A percentile compares a stretch with the other conserved stretches of the same genome.
Evolutionary conservation across 2,113 vertebrate species (phyloP).

Genomic region (Cebus imitator): DNA sequence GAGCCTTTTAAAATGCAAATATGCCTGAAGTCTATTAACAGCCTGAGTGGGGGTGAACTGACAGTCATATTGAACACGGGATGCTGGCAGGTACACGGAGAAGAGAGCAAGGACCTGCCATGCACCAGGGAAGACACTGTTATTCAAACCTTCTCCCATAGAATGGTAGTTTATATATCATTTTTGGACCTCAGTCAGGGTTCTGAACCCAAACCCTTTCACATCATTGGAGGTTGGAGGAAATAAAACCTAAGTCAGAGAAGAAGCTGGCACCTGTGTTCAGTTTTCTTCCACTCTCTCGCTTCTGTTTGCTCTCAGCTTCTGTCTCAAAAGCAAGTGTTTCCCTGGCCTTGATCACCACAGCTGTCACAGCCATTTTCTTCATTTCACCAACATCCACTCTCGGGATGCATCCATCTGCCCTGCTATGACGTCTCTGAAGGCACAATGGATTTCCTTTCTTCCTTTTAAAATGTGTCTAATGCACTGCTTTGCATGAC

Average conservation of each 20-base stretch:
- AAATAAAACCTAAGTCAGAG: neutral
- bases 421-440: neutral
- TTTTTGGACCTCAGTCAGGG: neutral
- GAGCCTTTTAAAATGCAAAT: neutral
- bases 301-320: neutral
- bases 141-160: neutral
- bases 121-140: rapidly evolving
- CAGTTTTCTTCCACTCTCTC: neutral
- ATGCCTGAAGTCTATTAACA: neutral
- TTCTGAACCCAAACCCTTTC: neutral
- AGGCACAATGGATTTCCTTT: neutral
- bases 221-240: too few species aligned
- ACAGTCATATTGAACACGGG: neutral
- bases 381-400: neutral
- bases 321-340: neutral
- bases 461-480: neutral
- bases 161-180: neutral
- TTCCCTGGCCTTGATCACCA: neutral
- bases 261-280: neutral
- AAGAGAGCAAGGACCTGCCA: neutral
- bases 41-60: neutral
- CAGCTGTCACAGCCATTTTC: conserved; percentile 8
- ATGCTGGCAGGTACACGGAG: neutral
- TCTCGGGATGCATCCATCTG: neutral
- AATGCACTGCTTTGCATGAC: neutral